Percentiles rank a stretch among this genome's conserved stretches.
Conservation (phyloP, 2,113 vertebrate genomes). For the Pampusana beccarii region DNA sequence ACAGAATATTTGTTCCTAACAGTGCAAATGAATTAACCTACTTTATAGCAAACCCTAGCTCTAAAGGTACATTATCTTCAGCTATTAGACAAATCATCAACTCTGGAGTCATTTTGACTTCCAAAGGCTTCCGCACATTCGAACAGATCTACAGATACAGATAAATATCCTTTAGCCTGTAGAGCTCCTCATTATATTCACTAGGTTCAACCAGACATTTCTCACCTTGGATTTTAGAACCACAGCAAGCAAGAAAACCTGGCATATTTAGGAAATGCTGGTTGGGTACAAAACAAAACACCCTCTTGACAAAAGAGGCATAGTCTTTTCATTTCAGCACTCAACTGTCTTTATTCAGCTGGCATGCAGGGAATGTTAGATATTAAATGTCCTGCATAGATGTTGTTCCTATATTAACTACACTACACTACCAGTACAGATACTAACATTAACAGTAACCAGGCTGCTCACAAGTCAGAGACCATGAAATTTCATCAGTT, state of each 20-base stretch:
- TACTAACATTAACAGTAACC: neutral
- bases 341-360: neutral
- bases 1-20: neutral
- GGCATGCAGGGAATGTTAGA: neutral
- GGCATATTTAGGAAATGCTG: neutral
- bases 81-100: neutral
- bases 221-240: neutral
- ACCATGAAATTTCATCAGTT: neutral
- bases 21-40: neutral
- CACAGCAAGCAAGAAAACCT: neutral
- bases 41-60: neutral
- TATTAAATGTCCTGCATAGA: neutral
- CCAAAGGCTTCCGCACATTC: neutral
- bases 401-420: neutral
- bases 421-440: neutral
- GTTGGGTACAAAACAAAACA: neutral
- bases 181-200: neutral
- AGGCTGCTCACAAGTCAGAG: neutral
- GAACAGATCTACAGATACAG: neutral
- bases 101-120: neutral
- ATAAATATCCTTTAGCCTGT: neutral
- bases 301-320: neutral
- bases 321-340: neutral
- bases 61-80: neutral
- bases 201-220: neutral